A percentile compares a stretch with the other conserved stretches of the same genome.
Evolutionary conservation across 2,888 invertebrate species (phyloP).

Genomic region (Caenorhabditis uteleia): DNA sequence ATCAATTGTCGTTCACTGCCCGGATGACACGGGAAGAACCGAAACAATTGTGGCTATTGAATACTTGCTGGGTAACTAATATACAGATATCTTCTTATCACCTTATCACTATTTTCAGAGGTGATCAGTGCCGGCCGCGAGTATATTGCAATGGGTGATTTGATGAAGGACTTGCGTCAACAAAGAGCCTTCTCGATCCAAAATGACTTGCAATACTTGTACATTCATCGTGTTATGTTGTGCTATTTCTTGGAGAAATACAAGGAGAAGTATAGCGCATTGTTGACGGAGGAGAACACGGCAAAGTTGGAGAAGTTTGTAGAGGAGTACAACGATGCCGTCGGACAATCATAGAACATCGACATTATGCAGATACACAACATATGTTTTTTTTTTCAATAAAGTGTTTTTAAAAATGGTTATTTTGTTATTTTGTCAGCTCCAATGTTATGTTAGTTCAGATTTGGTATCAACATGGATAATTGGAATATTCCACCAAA

Average conservation of each 20-base stretch:
- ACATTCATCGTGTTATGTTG: slow-evolving; percentile 57
- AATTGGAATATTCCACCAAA: slow-evolving; percentile 13
- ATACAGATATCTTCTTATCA: not conserved
- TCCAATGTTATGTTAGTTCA: too few species aligned
- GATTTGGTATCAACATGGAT: too few species aligned
- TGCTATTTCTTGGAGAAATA: slow-evolving; percentile 56
- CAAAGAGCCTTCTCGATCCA: slow-evolving; percentile 55
- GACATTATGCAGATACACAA: too few species aligned
- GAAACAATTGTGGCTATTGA: slow-evolving; percentile 58
- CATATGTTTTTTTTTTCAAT: too few species aligned
- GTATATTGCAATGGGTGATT: slow-evolving; percentile 46
- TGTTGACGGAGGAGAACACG: slow-evolving; percentile 26
- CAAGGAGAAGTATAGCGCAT: slow-evolving; percentile 26
- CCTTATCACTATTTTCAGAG: slow-evolving; percentile 1
- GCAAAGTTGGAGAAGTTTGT: slow-evolving; percentile 43
- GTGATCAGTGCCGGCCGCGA: slow-evolving; percentile 28
- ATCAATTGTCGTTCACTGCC: slow-evolving; percentile 57
- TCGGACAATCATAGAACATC: too few species aligned
- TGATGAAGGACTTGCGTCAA: slow-evolving; percentile 47
- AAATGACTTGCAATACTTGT: slow-evolving; percentile 57
- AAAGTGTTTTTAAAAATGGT: too few species aligned
- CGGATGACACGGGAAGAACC: slow-evolving; percentile 55
- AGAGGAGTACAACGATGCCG: slow-evolving; percentile 43
- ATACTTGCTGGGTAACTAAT: slow-evolving; percentile 40
- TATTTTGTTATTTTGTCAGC: too few species aligned